phyloP scores from a whole-genome alignment of 2,888 invertebrate species.

The Callimorpha dominula region DNA sequence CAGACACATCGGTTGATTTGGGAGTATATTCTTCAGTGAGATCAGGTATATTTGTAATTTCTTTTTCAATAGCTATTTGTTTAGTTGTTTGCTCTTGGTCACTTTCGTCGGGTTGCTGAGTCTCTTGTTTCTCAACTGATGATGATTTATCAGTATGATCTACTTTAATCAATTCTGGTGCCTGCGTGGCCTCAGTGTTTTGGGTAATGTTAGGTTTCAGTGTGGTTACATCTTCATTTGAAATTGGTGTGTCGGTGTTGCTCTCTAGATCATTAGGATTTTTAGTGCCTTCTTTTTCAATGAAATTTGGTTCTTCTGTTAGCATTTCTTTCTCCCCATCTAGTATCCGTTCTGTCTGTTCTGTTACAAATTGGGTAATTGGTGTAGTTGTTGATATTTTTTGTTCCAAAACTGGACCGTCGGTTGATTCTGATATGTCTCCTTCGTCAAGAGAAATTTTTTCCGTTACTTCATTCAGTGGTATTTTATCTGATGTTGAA shows the following conservation, averaged over 20 bases:
- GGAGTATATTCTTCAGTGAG: slow-evolving; percentile 3
- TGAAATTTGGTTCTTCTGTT: slow-evolving; percentile 11
- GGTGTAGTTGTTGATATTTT: neutral
- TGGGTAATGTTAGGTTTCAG: neutral
- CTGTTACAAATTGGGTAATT: neutral
- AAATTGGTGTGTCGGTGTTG: neutral
- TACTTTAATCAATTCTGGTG: neutral
- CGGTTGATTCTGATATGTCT: neutral
- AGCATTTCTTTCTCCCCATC: neutral
- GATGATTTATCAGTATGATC: slow-evolving; percentile 1
- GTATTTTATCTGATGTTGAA: slow-evolving; percentile 24
- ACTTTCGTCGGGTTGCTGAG: neutral
- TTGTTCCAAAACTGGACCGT: neutral
- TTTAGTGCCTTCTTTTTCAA: slow-evolving; percentile 7
- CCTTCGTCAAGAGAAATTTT: slow-evolving; percentile 1
- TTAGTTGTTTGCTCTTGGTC: neutral
- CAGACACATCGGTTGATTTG: neutral
- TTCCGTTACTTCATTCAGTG: slow-evolving; percentile 25
- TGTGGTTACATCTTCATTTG: neutral
- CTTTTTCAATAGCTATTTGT: neutral
- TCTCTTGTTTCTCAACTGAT: neutral
- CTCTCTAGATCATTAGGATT: neutral
- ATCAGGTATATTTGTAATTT: slow-evolving; percentile 1
- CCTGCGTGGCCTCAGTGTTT: neutral
- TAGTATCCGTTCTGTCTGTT: neutral